phyloP scores from a whole-genome alignment of 1,140 invertebrate species.

The Parasteatoda tepidariorum region DNA sequence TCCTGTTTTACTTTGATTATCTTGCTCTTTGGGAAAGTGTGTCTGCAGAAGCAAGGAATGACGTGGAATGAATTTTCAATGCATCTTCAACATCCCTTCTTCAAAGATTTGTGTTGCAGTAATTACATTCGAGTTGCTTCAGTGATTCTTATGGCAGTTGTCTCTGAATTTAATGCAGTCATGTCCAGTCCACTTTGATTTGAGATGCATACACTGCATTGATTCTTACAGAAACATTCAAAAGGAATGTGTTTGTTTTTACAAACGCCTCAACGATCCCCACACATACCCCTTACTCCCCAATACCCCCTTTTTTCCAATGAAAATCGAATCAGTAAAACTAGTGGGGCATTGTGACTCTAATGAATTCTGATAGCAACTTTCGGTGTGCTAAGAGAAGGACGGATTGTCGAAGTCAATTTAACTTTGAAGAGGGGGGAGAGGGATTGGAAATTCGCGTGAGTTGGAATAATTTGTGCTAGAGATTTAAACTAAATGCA shows the following conservation, averaged over 20 bases:
- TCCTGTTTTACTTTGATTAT: conserved; percentile 41
- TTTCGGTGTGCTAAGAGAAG: background rate
- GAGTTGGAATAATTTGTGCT: conserved; percentile 36
- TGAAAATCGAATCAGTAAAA: conserved; percentile 50
- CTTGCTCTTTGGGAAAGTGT: background rate
- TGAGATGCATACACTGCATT: background rate
- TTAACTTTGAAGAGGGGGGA: conserved; percentile 4
- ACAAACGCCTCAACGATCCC: too few species aligned
- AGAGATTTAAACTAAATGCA: background rate
- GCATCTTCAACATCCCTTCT: background rate
- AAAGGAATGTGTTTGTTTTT: conserved; percentile 1
- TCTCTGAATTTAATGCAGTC: conserved; percentile 24
- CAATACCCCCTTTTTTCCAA: background rate
- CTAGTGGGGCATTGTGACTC: conserved; percentile 40
- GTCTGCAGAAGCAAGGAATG: background rate
- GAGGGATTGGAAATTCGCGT: background rate
- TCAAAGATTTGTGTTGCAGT: conserved; percentile 22
- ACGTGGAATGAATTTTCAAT: conserved; percentile 46
- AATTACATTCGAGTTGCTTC: conserved; percentile 44
- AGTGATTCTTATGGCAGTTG: background rate
- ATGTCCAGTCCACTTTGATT: conserved; percentile 50
- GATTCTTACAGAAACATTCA: conserved; percentile 6
- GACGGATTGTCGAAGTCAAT: conserved; percentile 44
- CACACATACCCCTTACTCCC: background rate
- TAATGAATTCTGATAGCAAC: conserved; percentile 50